Base-by-base conservation (phyloP, 2,888 invertebrate species). In the Geophilus truncorum region DNA sequence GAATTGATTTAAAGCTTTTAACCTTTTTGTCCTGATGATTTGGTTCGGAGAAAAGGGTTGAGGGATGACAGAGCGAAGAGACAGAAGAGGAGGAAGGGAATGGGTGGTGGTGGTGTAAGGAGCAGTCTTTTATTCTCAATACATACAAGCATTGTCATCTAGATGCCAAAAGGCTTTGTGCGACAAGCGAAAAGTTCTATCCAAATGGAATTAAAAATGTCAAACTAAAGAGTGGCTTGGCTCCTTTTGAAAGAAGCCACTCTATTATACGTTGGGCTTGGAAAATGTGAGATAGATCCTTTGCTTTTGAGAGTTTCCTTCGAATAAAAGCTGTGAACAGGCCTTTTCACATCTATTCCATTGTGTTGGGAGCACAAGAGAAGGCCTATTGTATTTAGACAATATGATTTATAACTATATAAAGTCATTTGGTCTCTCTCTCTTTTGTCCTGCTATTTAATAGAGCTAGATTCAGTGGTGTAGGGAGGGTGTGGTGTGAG, bases 351-450 rank as follows among this genome's bases (percentile, higher is more conserved):
- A 30, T 32, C 32, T 32, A 32, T 75, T 75, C 75, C 75, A 75
- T 75, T 75, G 75, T 75, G 75, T 75, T 75, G 75, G 23, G 30
- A 32, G 75, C 30, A 28, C 30, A 28, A 28, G 75, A 28, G 28
- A 28, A 32, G 30, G 75, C 75, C 32, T 75, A 75, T 75, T 75
- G 75, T 75, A 75, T 75, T 75, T 75, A 75, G 75, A 75, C 75
- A 75, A 75, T 75, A 75, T 75, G 75, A 75, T 75, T 75, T 75
- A 75, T 75, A 75, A 75, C 75, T 32, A 32, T 75, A 75, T 75
- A 75, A 75, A 75, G 75, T 75, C 75, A 75, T 75, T 75, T 32
- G 75, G 75, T 28, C 75, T 75, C 75, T 32, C 75, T 75, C 75
- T 75, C 51, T 51, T 51, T 51, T 51, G 51, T 51, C 51, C 51